phyloP scores from a whole-genome alignment of 2,888 invertebrate species.

The Caenorhabditis sp. region DNA sequence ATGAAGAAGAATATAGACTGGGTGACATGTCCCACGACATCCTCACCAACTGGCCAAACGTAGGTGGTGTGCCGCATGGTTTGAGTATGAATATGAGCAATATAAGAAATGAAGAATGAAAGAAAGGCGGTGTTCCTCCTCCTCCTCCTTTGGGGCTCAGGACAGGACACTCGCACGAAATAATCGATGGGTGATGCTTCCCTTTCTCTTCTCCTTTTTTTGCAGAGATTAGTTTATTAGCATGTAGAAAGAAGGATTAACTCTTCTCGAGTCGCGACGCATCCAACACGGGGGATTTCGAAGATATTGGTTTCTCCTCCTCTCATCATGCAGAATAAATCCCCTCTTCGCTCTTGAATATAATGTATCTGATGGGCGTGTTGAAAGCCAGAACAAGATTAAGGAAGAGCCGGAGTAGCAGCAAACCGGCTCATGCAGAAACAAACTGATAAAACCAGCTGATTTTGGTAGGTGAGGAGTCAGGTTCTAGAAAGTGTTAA shows the following conservation, averaged over 20 bases:
- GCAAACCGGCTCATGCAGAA: not conserved
- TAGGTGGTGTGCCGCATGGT: conserved; percentile 13
- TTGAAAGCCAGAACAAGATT: conserved; percentile 24
- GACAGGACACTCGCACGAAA: conserved; percentile 15
- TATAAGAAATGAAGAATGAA: not conserved
- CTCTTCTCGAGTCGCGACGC: conserved; percentile 38
- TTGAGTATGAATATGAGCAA: not conserved
- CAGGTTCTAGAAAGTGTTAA: conserved; percentile 8
- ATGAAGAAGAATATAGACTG: conserved; percentile 58
- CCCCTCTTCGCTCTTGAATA: conserved; percentile 36
- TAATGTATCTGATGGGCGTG: conserved; percentile 1
- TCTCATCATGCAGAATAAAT: conserved; percentile 44
- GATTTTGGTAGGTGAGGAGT: not conserved
- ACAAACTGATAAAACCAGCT: not conserved
- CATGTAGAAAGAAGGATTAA: conserved; percentile 45
- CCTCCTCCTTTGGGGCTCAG: not conserved
- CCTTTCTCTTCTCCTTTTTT: conserved; percentile 19
- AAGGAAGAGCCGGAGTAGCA: not conserved
- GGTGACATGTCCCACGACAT: conserved; percentile 39
- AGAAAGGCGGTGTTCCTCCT: not conserved
- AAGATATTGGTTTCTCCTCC: conserved; percentile 46
- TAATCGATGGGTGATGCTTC: conserved; percentile 3
- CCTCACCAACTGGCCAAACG: conserved; percentile 11
- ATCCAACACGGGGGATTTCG: conserved; percentile 43
- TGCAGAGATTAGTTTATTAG: conserved; percentile 46